phyloP scores from a whole-genome alignment of 2,113 vertebrate species.

The Loxodonta africana region DNA sequence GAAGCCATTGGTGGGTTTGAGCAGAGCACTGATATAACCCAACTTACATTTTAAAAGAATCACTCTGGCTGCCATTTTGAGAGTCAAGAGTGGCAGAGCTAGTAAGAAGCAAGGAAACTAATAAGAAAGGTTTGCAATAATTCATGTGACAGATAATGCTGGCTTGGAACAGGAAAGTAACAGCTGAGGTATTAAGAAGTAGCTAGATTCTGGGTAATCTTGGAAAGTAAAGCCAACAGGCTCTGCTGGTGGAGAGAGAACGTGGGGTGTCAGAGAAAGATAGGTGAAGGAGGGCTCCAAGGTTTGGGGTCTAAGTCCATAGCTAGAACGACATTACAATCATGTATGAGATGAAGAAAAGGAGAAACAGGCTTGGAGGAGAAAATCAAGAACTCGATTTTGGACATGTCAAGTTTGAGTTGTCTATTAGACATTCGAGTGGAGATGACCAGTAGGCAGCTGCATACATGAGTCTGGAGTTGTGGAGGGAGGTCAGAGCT shows the following conservation, averaged over 20 bases:
- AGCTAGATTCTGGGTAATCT: not conserved
- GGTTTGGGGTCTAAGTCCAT: not conserved
- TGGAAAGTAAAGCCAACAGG: not conserved
- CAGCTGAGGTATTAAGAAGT: not conserved
- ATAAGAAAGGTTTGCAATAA: not conserved
- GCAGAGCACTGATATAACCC: not conserved
- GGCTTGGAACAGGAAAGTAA: not conserved
- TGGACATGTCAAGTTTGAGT: not conserved
- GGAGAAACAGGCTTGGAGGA: not conserved
- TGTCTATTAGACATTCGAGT: not conserved
- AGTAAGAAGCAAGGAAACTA: not conserved
- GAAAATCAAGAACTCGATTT: not conserved
- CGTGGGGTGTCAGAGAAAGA: not conserved
- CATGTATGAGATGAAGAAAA: not conserved
- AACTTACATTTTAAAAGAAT: not conserved
- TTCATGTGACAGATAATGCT: not conserved
- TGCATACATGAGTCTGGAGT: not conserved
- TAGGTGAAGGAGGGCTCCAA: not conserved
- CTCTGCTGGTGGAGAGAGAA: not conserved
- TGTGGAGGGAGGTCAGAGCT: not conserved
- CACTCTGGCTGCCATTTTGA: not conserved
- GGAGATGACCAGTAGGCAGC: not conserved
- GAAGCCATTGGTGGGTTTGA: not conserved
- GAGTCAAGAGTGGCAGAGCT: not conserved
- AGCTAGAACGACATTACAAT: not conserved